Percentiles rank a stretch among this genome's conserved stretches.
These are phyloP conservation scores for Polypedilum vanderplanki DNA, from an alignment of 1,140 invertebrate genomes.

Conservation along the genomic window DNA sequence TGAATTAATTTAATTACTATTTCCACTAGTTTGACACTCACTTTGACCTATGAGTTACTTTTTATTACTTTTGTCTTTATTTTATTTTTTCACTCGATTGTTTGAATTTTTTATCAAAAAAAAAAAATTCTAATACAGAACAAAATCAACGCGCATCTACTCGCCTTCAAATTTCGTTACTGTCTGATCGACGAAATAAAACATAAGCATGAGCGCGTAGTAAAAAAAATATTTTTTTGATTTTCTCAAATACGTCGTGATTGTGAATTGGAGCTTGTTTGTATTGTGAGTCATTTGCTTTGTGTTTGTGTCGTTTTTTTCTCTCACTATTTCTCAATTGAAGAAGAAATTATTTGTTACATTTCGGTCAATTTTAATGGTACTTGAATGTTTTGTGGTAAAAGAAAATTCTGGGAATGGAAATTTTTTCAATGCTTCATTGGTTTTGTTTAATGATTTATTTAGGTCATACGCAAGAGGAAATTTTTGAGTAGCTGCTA, in stretches of 20 bases:
- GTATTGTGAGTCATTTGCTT: neutral
- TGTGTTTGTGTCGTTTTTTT: too few relatives aligned
- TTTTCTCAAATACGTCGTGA: constrained; percentile 2
- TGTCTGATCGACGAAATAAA: neutral
- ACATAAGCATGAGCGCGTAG: constrained; percentile 8
- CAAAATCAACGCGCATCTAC: neutral
- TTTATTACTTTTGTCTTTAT: neutral
- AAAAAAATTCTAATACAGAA: neutral
- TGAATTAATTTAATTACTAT: neutral
- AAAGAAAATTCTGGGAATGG: too few relatives aligned
- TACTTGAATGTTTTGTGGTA: too few relatives aligned
- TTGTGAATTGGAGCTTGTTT: neutral
- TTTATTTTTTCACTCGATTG: neutral
- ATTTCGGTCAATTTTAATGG: too few relatives aligned
- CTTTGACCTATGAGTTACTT: neutral
- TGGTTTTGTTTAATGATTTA: too few relatives aligned
- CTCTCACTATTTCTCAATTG: too few relatives aligned
- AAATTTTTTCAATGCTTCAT: too few relatives aligned
- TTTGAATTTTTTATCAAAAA: neutral
- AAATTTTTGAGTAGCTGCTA: too few relatives aligned
- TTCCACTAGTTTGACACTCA: neutral
- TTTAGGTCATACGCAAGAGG: too few relatives aligned
- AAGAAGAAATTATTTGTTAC: too few relatives aligned
- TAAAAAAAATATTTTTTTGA: neutral
- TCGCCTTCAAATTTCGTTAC: neutral